A percentile compares a stretch with the other conserved stretches of the same genome.
phyloP scores from a whole-genome alignment of 2,888 invertebrate genomes.

The Drosophila nr. perissopoda region DNA sequence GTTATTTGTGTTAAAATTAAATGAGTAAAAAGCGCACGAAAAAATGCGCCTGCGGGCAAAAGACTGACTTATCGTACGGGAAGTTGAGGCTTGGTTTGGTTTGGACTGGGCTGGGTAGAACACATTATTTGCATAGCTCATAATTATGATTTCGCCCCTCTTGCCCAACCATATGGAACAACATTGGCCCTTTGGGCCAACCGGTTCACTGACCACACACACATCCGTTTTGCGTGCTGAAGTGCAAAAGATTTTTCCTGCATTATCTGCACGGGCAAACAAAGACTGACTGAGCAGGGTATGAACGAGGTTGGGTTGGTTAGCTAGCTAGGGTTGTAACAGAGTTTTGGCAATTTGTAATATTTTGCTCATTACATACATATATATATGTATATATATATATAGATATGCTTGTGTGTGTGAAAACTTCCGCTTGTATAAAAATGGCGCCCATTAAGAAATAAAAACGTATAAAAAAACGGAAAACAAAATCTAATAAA shows the following conservation, averaged over 20 bases:
- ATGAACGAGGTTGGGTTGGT: neutral
- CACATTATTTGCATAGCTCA: conserved; percentile 74
- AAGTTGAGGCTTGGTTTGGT: neutral
- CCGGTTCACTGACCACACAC: conserved; percentile 22
- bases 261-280: conserved; percentile 66
- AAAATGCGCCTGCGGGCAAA: conserved; percentile 4
- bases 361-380: conserved; percentile 73
- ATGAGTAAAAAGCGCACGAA: conserved; percentile 20
- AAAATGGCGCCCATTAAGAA: conserved; percentile 71
- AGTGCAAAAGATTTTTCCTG: conserved; percentile 68
- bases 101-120: neutral
- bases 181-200: neutral
- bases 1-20: conserved; percentile 71
- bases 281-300: conserved; percentile 9
- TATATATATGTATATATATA: neutral
- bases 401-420: conserved; percentile 22
- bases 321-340: conserved; percentile 1
- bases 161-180: conserved; percentile 20
- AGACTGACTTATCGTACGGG: conserved; percentile 10
- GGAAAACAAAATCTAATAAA: conserved; percentile 65
- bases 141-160: conserved; percentile 56
- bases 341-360: conserved; percentile 75
- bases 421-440: conserved; percentile 65
- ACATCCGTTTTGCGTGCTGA: conserved; percentile 48
- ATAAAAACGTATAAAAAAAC: conserved; percentile 27